Conservation (phyloP, 2,888 invertebrate genomes). For the Cantharis nigra region DNA sequence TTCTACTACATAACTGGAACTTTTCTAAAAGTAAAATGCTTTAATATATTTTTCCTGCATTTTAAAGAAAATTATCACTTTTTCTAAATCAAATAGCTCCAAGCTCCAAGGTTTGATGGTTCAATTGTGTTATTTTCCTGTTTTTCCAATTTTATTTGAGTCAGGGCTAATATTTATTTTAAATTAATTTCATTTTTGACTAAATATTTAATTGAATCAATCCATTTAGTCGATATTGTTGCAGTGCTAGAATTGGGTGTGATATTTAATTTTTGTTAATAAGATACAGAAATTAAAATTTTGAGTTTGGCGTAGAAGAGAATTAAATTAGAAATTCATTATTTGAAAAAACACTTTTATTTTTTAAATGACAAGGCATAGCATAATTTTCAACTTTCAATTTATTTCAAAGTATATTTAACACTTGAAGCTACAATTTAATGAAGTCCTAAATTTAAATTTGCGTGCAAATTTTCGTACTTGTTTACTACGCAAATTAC, state of each 20-base stretch:
- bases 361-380: background rate
- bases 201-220: no score
- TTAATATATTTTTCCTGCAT: background rate
- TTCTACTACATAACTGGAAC: background rate
- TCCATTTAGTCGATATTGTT: no score
- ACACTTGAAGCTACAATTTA: constrained; percentile 3
- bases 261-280: background rate
- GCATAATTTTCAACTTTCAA: background rate
- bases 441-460: constrained; percentile 2
- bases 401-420: constrained; percentile 3
- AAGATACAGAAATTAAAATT: background rate
- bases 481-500: constrained; percentile 4
- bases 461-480: background rate
- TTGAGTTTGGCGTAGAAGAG: background rate
- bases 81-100: no score
- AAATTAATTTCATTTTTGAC: no score
- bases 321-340: background rate
- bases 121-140: no score
- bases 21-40: background rate
- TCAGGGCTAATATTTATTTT: no score
- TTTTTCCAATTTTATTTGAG: no score
- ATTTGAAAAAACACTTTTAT: background rate
- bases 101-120: no score
- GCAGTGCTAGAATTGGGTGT: background rate
- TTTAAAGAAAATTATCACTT: background rate